Conservation (phyloP, 1,140 invertebrate genomes). For the Micrasema minimum region DNA sequence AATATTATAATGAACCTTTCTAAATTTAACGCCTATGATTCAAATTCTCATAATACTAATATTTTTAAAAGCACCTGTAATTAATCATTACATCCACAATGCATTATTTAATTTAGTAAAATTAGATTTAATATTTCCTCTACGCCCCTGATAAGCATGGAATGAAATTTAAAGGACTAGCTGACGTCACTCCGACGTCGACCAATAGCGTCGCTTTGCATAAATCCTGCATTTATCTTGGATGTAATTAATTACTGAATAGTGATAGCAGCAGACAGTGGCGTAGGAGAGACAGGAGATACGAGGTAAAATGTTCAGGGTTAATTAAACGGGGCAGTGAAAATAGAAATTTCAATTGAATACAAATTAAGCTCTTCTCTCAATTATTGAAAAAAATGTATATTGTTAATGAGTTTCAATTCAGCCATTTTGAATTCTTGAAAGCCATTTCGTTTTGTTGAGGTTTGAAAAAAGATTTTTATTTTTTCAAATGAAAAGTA, state of each 20-base stretch:
- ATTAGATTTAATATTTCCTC: neutral
- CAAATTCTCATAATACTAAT: neutral
- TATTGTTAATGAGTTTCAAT: too few species aligned
- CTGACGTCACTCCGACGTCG: slow-evolving; percentile 23
- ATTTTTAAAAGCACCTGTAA: neutral
- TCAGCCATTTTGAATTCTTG: too few species aligned
- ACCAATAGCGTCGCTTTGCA: slow-evolving; percentile 29
- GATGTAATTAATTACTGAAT: slow-evolving; percentile 31
- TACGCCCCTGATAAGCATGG: slow-evolving; percentile 16
- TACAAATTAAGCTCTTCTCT: too few species aligned
- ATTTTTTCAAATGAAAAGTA: too few species aligned
- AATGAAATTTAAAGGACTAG: slow-evolving; percentile 9
- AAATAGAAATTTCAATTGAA: neutral
- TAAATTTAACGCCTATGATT: too few species aligned
- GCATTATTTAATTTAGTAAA: slow-evolving; percentile 5
- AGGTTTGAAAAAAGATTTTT: too few species aligned
- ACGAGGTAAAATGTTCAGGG: slow-evolving; percentile 20
- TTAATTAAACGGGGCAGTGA: slow-evolving; percentile 28
- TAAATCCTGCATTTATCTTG: slow-evolving; percentile 36
- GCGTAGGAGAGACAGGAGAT: slow-evolving; percentile 11
- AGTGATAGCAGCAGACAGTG: slow-evolving; percentile 27
- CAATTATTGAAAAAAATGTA: too few species aligned
- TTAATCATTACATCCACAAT: neutral
- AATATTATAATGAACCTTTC: too few species aligned
- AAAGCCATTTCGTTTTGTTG: too few species aligned